Evolutionary conservation across 1,140 invertebrate species (phyloP), one percentile per base, ranked within the genome.

Genomic region (Drepana arcuata): DNA sequence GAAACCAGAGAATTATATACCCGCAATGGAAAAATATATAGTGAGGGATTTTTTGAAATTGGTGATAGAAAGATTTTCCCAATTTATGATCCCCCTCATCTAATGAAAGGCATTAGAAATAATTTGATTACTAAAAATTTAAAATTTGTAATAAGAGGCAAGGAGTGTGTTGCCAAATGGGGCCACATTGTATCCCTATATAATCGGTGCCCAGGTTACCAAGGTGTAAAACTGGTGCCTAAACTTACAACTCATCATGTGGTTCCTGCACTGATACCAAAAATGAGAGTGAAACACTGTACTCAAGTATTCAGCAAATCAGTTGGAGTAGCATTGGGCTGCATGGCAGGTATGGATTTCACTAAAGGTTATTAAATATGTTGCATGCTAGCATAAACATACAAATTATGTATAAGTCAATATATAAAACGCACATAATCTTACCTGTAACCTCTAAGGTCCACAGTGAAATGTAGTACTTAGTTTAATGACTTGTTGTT

Each of bases 181-280:
- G 21, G 38, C 10, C 46, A 58, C 35, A 28, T 58, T 7, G 10
- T 45, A 34, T 33, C 41, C 31, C 21, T 58, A 15, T 14, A 42
- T 10, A 26, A 42, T 14, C 27, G 23, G 16, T 33, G 53, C 28
- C 11, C 15, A 7, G 44, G 38, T 10, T 42, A 57, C 21, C 7
- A 39, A 10, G 45, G 43, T 3, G 14, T 51, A 31, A 29, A 41
- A 15, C 24, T 59, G 9, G 12, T 59, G 2, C 47, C 44, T 38
- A 54, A 59, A 51, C 18, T 51, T 5, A 50, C 37, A n/a, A 37
- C 53, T n/a, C 27, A 7, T 7, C 55, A 65, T 48, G 37, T 48
- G 3, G n/a, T 11, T 7, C 38, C 42, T 32, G 26, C 35, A 0
- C 51, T 48, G 44, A 33, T 53, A 14, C n/a, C 34, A 6, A 54